Conservation (phyloP, 2,113 vertebrate species). For the Anarrhichthys ocellatus region DNA sequence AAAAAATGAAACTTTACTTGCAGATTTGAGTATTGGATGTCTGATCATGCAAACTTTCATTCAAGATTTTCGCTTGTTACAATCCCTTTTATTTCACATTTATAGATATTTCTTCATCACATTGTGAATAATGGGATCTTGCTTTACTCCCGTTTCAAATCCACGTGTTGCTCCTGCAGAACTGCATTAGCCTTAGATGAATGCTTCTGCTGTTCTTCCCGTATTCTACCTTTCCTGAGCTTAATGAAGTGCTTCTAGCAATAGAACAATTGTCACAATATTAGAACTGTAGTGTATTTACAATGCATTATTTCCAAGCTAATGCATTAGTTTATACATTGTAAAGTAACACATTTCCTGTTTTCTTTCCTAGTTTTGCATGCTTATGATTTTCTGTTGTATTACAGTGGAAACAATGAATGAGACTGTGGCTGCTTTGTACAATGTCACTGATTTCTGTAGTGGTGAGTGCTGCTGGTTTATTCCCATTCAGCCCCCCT, state of each 20-base stretch:
- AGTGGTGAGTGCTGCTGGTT: slow-evolving; percentile 92
- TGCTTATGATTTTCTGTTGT: slow-evolving; percentile 90
- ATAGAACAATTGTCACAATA: not conserved
- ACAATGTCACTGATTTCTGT: slow-evolving; percentile 96
- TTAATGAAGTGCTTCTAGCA: not conserved
- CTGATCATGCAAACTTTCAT: not conserved
- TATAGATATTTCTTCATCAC: not conserved
- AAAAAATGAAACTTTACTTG: not conserved
- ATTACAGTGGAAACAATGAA: slow-evolving; percentile 98
- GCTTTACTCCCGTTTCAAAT: not conserved
- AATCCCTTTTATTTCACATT: not conserved
- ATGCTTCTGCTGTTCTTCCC: not conserved
- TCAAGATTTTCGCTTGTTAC: not conserved
- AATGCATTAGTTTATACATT: slow-evolving; percentile 1
- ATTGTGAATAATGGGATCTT: not conserved
- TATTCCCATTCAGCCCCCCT: slow-evolving; percentile 75
- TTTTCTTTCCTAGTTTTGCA: slow-evolving; percentile 67
- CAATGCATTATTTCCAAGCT: not conserved
- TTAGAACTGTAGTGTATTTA: not conserved
- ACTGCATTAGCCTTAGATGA: not conserved
- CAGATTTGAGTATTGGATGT: not conserved
- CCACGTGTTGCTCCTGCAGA: not conserved
- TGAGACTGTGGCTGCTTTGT: slow-evolving; percentile 97
- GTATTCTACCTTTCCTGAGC: not conserved
- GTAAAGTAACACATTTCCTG: slow-evolving; percentile 12